These are phyloP conservation scores for Syngnathoides biaculeatus DNA, from an alignment of 2,113 vertebrate species.

Conservation along the genomic window DNA sequence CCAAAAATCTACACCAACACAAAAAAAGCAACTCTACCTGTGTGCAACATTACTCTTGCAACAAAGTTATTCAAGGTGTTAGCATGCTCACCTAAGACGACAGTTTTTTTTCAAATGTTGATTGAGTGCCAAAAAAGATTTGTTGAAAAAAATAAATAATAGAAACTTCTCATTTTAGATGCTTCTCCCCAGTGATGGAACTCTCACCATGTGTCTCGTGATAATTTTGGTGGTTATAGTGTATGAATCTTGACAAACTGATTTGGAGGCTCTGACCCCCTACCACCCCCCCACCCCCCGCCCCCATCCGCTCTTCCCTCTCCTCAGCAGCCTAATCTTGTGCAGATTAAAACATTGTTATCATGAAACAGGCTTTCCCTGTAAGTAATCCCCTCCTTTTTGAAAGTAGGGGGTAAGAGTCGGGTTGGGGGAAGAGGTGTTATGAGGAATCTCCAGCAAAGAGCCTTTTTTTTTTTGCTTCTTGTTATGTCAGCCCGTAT, in stretches of 20 bases:
- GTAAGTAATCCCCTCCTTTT: constrained; percentile 89
- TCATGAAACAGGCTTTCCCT: constrained; percentile 98
- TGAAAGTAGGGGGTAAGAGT: constrained; percentile 30
- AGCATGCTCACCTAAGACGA: neutral
- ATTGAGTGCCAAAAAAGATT: neutral
- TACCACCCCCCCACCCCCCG: constrained; percentile 12
- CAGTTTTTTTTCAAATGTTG: neutral
- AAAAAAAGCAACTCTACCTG: neutral
- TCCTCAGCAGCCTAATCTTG: constrained; percentile 95
- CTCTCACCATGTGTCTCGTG: constrained; percentile 14
- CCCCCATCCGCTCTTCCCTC: constrained; percentile 46
- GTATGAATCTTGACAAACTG: constrained; percentile 79
- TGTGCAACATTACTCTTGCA: neutral
- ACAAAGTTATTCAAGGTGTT: neutral
- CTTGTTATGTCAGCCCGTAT: constrained; percentile 99
- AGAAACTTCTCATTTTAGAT: neutral
- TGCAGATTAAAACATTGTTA: constrained; percentile 98
- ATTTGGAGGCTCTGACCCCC: constrained; percentile 69
- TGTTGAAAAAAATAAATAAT: neutral
- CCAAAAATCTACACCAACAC: too few species aligned
- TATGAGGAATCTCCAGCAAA: constrained; percentile 87
- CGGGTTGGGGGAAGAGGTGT: constrained; percentile 10
- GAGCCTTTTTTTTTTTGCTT: constrained; percentile 75
- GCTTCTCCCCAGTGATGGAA: constrained; percentile 16
- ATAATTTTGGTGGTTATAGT: constrained; percentile 65